Evolutionary conservation across 2,113 vertebrate genomes (phyloP).

Genomic region (Meles meles): DNA sequence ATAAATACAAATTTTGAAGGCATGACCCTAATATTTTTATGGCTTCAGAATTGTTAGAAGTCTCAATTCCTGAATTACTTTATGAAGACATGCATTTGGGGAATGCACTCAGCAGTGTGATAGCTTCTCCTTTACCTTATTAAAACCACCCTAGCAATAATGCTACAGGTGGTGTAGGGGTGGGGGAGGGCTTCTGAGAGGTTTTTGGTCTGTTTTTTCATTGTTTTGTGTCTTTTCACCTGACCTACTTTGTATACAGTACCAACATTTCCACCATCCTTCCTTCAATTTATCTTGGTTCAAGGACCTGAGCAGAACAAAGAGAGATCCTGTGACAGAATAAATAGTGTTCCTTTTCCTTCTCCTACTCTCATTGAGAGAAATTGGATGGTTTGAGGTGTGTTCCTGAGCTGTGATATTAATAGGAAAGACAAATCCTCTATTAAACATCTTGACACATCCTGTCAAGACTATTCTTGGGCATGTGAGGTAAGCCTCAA

Average conservation of each 20-base stretch:
- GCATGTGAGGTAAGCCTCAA: background rate
- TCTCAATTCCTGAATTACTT: background rate
- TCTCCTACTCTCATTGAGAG: background rate
- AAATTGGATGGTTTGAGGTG: background rate
- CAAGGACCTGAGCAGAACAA: background rate
- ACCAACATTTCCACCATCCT: background rate
- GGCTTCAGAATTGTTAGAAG: background rate
- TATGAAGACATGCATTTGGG: background rate
- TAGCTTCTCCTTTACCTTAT: background rate
- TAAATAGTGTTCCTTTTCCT: background rate
- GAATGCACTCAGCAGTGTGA: background rate
- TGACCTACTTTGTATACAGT: background rate
- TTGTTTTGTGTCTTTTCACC: background rate
- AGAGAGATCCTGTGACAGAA: background rate
- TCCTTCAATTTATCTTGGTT: background rate
- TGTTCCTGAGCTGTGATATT: background rate
- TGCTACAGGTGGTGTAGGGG: accelerated
- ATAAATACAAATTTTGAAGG: background rate
- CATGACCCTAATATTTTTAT: background rate
- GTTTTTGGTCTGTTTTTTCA: background rate
- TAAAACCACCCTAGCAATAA: too few relatives aligned
- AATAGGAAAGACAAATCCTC: background rate
- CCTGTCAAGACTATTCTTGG: background rate
- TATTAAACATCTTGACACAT: background rate
- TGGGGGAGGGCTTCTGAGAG: accelerated